Evolutionary conservation across 2,113 vertebrate genomes (phyloP).

Genomic region (Sterrhoptilus dennistouni): DNA sequence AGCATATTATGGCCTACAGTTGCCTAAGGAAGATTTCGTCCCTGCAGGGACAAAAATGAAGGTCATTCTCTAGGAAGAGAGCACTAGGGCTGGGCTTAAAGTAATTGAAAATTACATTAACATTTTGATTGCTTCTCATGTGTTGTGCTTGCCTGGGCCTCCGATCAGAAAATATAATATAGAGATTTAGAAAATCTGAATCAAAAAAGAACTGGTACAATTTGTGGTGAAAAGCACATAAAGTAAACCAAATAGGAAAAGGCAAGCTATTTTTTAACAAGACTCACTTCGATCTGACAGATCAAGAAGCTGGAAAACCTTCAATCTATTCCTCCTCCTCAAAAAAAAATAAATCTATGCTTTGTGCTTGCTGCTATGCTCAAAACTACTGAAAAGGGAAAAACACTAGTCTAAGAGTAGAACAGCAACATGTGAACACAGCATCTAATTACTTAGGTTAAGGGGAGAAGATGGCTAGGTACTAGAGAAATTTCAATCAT

Average conservation of each 20-base stretch:
- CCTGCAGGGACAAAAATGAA: slow-evolving; percentile 44
- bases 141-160: not conserved
- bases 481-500: not conserved
- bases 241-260: not conserved
- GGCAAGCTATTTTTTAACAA: not conserved
- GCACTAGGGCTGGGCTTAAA: not conserved
- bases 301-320: not conserved
- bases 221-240: not conserved
- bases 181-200: not conserved
- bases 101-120: slow-evolving; percentile 55
- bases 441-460: not conserved
- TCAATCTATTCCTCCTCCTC: not conserved
- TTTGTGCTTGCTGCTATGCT: not conserved
- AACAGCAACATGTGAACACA: not conserved
- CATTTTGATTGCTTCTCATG: slow-evolving; percentile 44
- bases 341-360: not conserved
- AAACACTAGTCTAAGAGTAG: not conserved
- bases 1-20: not conserved
- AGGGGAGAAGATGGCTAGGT: not conserved
- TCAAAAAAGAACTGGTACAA: not conserved
- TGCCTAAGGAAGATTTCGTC: slow-evolving; percentile 33
- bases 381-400: not conserved
- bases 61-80: slow-evolving; percentile 27
- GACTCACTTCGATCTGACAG: not conserved
- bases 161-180: not conserved